Evolutionary conservation across 2,797 vertebrate genomes (phyloP).

Genomic region (Sparus aurata): DNA sequence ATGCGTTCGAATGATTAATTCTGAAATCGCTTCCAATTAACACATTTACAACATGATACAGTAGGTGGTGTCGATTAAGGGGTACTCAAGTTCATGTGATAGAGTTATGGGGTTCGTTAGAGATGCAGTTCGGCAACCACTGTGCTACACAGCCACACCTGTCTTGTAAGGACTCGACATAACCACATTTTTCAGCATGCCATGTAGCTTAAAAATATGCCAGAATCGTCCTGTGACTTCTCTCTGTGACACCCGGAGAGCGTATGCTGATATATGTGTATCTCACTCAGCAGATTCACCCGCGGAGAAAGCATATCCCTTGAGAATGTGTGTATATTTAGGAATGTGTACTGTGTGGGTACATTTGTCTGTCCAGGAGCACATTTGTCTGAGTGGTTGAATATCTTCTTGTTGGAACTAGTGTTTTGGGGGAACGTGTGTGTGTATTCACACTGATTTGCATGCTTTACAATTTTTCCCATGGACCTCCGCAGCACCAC

Average conservation of each 20-base stretch:
- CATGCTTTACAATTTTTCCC: slow-evolving; percentile 47
- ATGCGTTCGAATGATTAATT: no score
- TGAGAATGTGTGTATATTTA: slow-evolving; percentile 62
- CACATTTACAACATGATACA: no score
- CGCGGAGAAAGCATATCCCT: slow-evolving; percentile 61
- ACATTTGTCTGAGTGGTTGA: slow-evolving; percentile 48
- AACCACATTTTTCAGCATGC: slow-evolving; percentile 50
- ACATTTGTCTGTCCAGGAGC: slow-evolving; percentile 47
- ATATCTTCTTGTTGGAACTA: slow-evolving; percentile 27
- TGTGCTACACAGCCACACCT: slow-evolving; percentile 49
- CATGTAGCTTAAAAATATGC: slow-evolving; percentile 60
- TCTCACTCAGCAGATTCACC: slow-evolving; percentile 71
- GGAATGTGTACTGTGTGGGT: slow-evolving; percentile 48
- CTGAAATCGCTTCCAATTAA: no score
- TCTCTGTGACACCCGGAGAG: slow-evolving; percentile 60
- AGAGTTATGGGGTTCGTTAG: neutral
- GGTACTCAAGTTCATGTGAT: no score
- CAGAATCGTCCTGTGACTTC: slow-evolving; percentile 50
- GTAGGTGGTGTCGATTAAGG: no score
- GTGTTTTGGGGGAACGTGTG: slow-evolving; percentile 39
- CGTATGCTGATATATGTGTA: slow-evolving; percentile 66
- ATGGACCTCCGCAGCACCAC: slow-evolving; percentile 32
- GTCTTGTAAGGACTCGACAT: slow-evolving; percentile 48
- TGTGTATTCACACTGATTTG: slow-evolving; percentile 45
- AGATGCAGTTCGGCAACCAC: neutral